Conservation (phyloP, 2,797 vertebrate species). For the Chromobotia macracanthus region DNA sequence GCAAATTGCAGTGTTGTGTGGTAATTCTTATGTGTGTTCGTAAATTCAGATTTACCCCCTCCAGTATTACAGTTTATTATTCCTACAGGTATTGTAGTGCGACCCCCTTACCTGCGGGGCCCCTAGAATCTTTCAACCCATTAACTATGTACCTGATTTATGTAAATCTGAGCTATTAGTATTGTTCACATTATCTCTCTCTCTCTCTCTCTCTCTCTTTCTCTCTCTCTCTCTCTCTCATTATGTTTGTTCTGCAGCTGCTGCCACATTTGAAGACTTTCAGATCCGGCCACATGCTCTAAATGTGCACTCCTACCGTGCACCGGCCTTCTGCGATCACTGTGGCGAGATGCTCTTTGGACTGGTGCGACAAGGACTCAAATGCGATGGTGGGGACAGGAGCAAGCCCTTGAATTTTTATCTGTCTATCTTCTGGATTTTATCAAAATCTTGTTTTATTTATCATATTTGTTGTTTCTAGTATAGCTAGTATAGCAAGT, state of each 20-base stretch:
- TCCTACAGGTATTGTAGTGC: background rate
- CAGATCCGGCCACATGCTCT: constrained; percentile 90
- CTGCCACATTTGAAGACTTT: constrained; percentile 90
- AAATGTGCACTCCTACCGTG: constrained; percentile 90
- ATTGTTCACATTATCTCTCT: background rate
- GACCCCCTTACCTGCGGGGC: no score
- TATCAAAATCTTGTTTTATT: background rate
- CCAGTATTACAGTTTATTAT: background rate
- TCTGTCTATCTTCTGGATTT: background rate
- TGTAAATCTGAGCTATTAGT: background rate
- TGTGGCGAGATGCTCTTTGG: constrained; percentile 94
- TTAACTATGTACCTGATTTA: no score
- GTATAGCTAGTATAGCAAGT: background rate
- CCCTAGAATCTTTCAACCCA: no score
- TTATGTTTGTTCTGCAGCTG: constrained; percentile 70
- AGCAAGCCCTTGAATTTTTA: background rate
- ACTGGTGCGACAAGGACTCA: constrained; percentile 89
- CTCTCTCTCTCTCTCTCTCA: background rate
- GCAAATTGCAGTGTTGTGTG: background rate
- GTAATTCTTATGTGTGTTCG: no score
- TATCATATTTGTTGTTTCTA: background rate
- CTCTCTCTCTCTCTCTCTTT: background rate
- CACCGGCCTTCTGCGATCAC: constrained; percentile 93
- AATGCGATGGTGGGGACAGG: constrained; percentile 85
- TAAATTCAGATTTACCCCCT: no score